Evolutionary conservation across 2,797 vertebrate genomes (phyloP).

Genomic region (Falco novaeseelandiae): DNA sequence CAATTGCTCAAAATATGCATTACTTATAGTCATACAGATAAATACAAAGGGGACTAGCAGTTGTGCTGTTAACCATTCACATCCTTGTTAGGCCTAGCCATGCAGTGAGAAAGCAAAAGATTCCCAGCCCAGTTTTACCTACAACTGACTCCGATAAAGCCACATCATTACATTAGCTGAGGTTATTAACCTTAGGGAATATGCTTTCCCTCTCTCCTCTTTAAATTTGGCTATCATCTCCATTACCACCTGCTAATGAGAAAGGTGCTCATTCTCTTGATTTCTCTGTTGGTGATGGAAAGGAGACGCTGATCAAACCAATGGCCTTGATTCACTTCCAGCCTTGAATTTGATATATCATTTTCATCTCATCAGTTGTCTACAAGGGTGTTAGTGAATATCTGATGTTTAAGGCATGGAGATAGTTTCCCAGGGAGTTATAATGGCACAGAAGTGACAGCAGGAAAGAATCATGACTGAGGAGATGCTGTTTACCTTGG

Average conservation of each 20-base stretch:
- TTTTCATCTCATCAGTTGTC: background rate
- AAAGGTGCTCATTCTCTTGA: background rate
- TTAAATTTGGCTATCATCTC: background rate
- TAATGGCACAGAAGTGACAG: background rate
- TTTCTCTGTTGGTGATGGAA: background rate
- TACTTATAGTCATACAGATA: conserved; percentile 40
- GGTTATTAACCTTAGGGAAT: background rate
- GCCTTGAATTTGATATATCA: background rate
- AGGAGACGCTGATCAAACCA: background rate
- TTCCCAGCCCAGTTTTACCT: background rate
- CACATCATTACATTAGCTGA: background rate
- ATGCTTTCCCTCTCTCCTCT: background rate
- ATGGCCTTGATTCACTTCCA: background rate
- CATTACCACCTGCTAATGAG: background rate
- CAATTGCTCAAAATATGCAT: conserved; percentile 49
- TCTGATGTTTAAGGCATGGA: background rate
- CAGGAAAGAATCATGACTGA: background rate
- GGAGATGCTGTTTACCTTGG: background rate
- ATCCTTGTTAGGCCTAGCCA: background rate
- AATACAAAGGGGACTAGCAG: conserved; percentile 6
- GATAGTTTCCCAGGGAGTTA: background rate
- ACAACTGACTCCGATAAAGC: background rate
- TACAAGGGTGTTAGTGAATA: background rate
- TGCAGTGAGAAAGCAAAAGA: background rate
- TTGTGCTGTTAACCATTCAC: conserved; percentile 40